Base-by-base conservation (phyloP, 23 tunicate genomes). In the Styela clava region DNA sequence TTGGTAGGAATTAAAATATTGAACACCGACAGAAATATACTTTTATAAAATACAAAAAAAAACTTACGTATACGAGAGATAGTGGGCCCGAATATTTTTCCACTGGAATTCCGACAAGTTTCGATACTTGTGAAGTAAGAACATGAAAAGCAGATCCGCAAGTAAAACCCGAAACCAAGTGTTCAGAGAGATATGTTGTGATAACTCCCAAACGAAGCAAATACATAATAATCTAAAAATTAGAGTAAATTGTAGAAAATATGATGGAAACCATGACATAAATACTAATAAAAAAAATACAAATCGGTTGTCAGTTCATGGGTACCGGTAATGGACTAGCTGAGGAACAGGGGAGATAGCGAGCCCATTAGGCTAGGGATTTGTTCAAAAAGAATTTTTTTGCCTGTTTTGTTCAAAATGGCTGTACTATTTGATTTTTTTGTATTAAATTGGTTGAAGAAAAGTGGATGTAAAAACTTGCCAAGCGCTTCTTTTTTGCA, bases 61-160 rank as follows among this genome's bases (percentile, higher is more conserved):
- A 19, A 69, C 92, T 78, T 29, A 88, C 92, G 73, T 88, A 88
- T 0, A 88, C 68, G 1, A 88, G 35, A 16, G 92, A 78, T 2
- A 88, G 70, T 0, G 79, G 34, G 74, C 97, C 97, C 1, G 90
- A 79, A 65, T 86, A 71, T 70, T 88, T 78, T 0, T 78, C 84
- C 69, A 91, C 62, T 24, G 62, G 34, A 1, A 82, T 52, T 26
- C 90, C 90, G 63, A 91, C 27, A 7, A 90, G 81, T 78, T 90
- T 90, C 22, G 96, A 69, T 19, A 90, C 83, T 86, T 90, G 96
- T 76, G 96, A 90, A 74, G 87, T 90, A 79, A 90, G 33, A 0
- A 90, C 96, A 61, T 90, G 96, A 37, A 85, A 85, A 2, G 89
- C 89, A 0, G 89, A 88, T 12, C 96, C 96, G 68, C 96, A 90